Percentiles rank a stretch among this genome's conserved stretches.
Conservation (phyloP, 1,140 invertebrate species). For the Propsilocerus akamusi region DNA sequence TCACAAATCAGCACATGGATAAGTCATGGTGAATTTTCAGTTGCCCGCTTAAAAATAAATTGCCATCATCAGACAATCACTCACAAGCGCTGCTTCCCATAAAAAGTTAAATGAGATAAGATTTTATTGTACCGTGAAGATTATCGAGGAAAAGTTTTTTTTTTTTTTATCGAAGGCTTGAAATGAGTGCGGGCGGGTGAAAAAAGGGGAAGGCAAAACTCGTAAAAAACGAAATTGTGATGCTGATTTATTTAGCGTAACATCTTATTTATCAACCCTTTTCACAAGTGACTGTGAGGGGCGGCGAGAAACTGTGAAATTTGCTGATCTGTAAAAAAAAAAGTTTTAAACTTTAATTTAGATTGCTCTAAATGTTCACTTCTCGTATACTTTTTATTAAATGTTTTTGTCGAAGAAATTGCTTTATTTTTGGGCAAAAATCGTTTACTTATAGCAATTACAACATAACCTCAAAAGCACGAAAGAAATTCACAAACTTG, state of each 20-base stretch:
- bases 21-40: too few relatives aligned
- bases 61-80: background rate
- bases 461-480: too few relatives aligned
- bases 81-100: background rate
- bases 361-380: too few relatives aligned
- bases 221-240: too few relatives aligned
- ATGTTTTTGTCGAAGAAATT: too few relatives aligned
- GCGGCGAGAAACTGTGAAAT: too few relatives aligned
- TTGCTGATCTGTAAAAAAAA: background rate
- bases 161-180: background rate
- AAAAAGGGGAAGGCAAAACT: background rate
- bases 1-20: too few relatives aligned
- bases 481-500: too few relatives aligned
- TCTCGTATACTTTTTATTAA: too few relatives aligned
- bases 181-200: background rate
- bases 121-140: constrained; percentile 3
- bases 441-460: too few relatives aligned
- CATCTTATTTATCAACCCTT: constrained; percentile 4
- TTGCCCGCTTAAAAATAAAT: background rate
- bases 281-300: background rate
- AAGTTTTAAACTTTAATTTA: too few relatives aligned
- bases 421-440: too few relatives aligned
- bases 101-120: constrained; percentile 1
- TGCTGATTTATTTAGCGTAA: constrained; percentile 2
- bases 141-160: background rate